Percentiles rank a stretch among this genome's conserved stretches.
Conservation (phyloP, 2,888 invertebrate genomes). For the Synanthedon vespiformis region DNA sequence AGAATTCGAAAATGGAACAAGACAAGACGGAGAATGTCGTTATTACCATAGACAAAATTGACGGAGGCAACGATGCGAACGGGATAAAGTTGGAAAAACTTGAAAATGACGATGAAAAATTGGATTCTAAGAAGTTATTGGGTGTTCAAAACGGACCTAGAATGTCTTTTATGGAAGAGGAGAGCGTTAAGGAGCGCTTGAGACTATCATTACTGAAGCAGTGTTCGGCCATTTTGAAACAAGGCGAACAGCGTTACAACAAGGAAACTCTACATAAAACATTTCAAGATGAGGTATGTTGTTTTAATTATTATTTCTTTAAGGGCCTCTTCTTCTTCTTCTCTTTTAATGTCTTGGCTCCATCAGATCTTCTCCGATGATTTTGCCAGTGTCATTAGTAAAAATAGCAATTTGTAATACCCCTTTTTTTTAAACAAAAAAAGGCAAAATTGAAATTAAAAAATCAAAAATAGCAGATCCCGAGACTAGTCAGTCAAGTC, state of each 20-base stretch:
- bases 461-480: too few relatives aligned
- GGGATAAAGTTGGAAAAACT: slow-evolving; percentile 3
- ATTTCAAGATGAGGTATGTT: slow-evolving; percentile 77
- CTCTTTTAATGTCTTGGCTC: too few relatives aligned
- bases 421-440: too few relatives aligned
- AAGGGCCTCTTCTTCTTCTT: too few relatives aligned
- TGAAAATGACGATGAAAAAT: slow-evolving; percentile 1
- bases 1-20: neutral
- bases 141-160: slow-evolving; percentile 36
- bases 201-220: slow-evolving; percentile 73
- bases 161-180: slow-evolving; percentile 79
- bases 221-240: slow-evolving; percentile 74
- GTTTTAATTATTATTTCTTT: neutral
- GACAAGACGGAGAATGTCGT: slow-evolving; percentile 2
- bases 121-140: slow-evolving; percentile 18
- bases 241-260: slow-evolving; percentile 71
- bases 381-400: too few relatives aligned
- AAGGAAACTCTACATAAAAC: slow-evolving; percentile 75
- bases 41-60: slow-evolving; percentile 7
- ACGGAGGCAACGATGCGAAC: slow-evolving; percentile 2
- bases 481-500: too few relatives aligned
- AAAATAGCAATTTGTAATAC: too few relatives aligned
- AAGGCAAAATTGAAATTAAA: too few relatives aligned
- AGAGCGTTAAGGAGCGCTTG: slow-evolving; percentile 73
- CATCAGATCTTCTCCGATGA: too few relatives aligned